Conservation (phyloP, 2,113 vertebrate species). For the Sakesphorus luctuosus region DNA sequence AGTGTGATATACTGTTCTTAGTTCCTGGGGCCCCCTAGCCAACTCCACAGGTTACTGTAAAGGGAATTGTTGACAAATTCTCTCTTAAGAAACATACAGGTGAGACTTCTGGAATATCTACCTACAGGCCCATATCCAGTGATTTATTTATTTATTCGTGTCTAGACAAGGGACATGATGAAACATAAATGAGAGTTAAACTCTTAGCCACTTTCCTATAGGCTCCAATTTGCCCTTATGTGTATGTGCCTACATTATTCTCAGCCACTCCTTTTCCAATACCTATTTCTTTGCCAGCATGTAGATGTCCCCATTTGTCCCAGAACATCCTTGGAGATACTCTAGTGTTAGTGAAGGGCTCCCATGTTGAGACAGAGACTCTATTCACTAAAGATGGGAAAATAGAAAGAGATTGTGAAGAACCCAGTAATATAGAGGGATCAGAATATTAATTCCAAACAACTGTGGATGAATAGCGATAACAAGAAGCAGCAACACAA, state of each 20-base stretch:
- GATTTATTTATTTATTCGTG: background rate
- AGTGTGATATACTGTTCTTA: background rate
- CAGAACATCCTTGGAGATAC: background rate
- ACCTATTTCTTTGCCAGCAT: background rate
- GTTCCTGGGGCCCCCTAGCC: background rate
- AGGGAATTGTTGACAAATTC: background rate
- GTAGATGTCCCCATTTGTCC: background rate
- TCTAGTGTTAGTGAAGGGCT: background rate
- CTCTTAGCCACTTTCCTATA: background rate
- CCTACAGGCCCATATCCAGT: background rate
- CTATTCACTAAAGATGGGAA: background rate
- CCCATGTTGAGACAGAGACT: background rate
- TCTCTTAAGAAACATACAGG: background rate
- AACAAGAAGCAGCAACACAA: background rate
- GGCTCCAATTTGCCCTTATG: background rate
- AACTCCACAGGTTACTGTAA: background rate
- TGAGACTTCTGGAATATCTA: background rate
- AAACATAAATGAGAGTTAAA: background rate
- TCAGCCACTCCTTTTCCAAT: background rate
- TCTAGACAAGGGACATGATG: background rate
- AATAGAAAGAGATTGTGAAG: background rate
- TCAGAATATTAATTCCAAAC: constrained; percentile 9
- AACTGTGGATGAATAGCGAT: background rate
- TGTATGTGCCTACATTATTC: background rate
- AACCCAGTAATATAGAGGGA: background rate